Base-by-base conservation (phyloP, 2,113 vertebrate species). In the Channa maculata region DNA sequence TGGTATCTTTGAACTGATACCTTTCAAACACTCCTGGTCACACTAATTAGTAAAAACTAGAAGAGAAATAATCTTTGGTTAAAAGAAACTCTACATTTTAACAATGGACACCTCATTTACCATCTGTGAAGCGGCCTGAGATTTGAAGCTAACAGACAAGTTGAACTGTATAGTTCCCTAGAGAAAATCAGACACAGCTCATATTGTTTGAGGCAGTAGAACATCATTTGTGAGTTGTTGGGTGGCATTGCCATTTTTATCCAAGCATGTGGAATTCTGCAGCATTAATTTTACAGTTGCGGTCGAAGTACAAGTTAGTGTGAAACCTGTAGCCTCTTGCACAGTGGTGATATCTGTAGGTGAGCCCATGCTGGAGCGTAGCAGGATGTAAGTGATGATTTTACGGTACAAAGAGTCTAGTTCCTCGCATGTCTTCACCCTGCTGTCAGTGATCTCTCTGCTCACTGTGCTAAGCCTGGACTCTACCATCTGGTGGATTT, bases 361-460 rank as follows among this genome's bases (percentile, higher is more conserved):
- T 0, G 91, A 87, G 37, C 86, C 91, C 50, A 93, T 85, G 85
- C 93, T 92, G 2, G 96, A 97, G 34, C 91, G 85, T 13, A 96
- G 94, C 63, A 98, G 76, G 46, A 95, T 71, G 0, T 96, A 99
- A 65, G 91, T 91, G 58, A 96, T 55, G 0, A 98, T 93, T 73
- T 92, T 95, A 5, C 57, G 82, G 79, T 98, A 97, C 36, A 96
- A 69, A 8, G 65, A 89, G 2, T 96, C 93, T 14, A 94, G 49
- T 14, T 96, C 95, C 2, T 95, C 92, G 54, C 88, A 83, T 0
- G 63, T 66, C 62, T 49, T 92, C 13, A 93, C 93, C 62, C 72
- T 75, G 50, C 77, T 92, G 13, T 96, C 95, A 0, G 95, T 96
- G 89, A 99, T 96, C 58, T 95, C 95, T 82, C 95, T 93, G 75